Conservation (phyloP, 1,140 invertebrate genomes). For the Calycopis cecrops region DNA sequence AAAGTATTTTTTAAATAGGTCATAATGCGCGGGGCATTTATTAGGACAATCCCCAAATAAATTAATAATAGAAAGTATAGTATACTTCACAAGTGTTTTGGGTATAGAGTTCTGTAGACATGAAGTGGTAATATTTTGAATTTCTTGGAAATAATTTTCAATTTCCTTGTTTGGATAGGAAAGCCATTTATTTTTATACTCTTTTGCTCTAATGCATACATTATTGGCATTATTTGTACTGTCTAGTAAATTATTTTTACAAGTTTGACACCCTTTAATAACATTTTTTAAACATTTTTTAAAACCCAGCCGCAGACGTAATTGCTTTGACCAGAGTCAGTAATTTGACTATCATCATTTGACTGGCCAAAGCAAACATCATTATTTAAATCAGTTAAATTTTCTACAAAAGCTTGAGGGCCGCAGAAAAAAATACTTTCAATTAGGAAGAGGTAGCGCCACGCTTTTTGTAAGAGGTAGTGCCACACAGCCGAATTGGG, state of each 20-base stretch:
- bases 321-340: conserved; percentile 26
- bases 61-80: too few relatives aligned
- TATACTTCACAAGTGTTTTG: too few relatives aligned
- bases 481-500: too few relatives aligned
- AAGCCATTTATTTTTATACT: conserved; percentile 29
- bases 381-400: neutral
- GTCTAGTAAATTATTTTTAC: conserved; percentile 14
- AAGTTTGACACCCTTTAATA: conserved; percentile 22
- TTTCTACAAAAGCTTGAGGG: too few relatives aligned
- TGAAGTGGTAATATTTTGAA: conserved; percentile 22
- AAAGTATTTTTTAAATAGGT: too few relatives aligned
- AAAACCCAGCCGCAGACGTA: conserved; percentile 36
- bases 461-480: too few relatives aligned
- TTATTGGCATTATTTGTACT: conserved; percentile 17
- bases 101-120: conserved; percentile 21
- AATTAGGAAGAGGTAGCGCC: too few relatives aligned
- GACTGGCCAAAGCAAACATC: neutral
- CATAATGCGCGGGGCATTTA: too few relatives aligned
- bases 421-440: too few relatives aligned
- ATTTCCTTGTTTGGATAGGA: conserved; percentile 22
- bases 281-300: conserved; percentile 19
- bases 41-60: too few relatives aligned
- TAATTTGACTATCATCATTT: neutral
- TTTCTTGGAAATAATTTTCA: conserved; percentile 22
- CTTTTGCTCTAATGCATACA: conserved; percentile 23